Conservation (phyloP, 2,797 vertebrate species). For the Bradypus variegatus region DNA sequence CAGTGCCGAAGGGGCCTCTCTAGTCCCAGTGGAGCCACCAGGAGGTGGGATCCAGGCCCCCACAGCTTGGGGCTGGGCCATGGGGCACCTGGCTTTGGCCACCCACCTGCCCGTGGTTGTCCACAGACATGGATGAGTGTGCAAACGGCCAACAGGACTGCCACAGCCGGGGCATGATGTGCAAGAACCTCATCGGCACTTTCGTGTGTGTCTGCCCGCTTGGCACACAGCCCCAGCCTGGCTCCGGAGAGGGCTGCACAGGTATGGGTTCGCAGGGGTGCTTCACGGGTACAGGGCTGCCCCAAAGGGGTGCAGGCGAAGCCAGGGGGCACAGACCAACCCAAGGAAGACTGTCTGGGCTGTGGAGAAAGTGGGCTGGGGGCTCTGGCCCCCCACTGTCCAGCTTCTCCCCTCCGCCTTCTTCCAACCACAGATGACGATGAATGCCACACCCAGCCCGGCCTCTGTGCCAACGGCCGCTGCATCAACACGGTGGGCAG, state of each 20-base stretch:
- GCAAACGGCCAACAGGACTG: constrained; percentile 87
- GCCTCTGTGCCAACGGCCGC: constrained; percentile 89
- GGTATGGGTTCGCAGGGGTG: constrained; percentile 72
- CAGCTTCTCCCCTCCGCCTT: not conserved
- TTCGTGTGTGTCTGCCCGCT: constrained; percentile 91
- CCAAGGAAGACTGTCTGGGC: not conserved
- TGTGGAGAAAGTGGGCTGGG: not conserved
- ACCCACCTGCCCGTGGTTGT: not conserved
- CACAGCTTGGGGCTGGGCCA: not conserved
- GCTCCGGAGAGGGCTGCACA: constrained; percentile 88
- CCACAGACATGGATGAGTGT: constrained; percentile 91
- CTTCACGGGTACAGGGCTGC: not conserved
- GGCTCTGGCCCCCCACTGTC: not conserved
- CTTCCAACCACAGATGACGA: constrained; percentile 82
- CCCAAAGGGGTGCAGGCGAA: no score
- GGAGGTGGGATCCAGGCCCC: not conserved
- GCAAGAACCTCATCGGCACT: constrained; percentile 93
- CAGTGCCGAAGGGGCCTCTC: not conserved
- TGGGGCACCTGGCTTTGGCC: not conserved
- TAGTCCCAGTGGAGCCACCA: fast-evolving
- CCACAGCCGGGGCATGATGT: constrained; percentile 86
- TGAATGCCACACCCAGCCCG: constrained; percentile 85
- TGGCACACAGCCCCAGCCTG: constrained; percentile 83
- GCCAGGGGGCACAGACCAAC: not conserved
- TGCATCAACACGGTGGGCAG: constrained; percentile 90